A percentile compares a stretch with the other conserved stretches of the same genome.
Conservation (phyloP, 2,888 invertebrate species). For the Caenorhabditis japonica region DNA sequence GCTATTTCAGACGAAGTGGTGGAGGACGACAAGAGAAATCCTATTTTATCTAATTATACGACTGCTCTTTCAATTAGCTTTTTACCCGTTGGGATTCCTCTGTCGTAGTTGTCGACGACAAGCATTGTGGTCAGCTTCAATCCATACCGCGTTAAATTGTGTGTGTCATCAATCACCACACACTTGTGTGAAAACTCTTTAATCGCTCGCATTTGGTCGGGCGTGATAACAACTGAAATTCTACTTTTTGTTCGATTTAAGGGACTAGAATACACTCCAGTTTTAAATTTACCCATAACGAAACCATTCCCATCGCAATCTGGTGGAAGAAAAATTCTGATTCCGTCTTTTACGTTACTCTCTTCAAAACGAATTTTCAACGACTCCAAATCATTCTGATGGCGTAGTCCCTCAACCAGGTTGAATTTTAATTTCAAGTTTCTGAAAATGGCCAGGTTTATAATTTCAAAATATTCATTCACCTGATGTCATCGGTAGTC, state of each 20-base stretch:
- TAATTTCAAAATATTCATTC: neutral
- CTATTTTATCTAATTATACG: neutral
- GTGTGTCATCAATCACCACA: conserved; percentile 30
- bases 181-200: conserved; percentile 1
- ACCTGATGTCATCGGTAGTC: neutral
- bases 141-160: conserved; percentile 9
- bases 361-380: neutral
- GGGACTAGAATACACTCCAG: too few species aligned
- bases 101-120: conserved; percentile 8
- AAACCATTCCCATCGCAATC: neutral
- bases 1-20: conserved; percentile 11
- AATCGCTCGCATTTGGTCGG: neutral
- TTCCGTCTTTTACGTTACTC: conserved; percentile 2
- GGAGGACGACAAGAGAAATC: conserved; percentile 6
- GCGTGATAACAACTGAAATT: conserved; percentile 27
- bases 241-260: too few species aligned
- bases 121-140: conserved; percentile 24
- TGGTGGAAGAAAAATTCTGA: neutral
- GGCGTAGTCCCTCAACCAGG: neutral
- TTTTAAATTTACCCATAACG: neutral
- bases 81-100: conserved; percentile 31
- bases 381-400: conserved; percentile 12
- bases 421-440: neutral
- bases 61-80: neutral
- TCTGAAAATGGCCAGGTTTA: neutral